phyloP scores from a whole-genome alignment of 2,797 vertebrate species.

The Lepus oiostolus region DNA sequence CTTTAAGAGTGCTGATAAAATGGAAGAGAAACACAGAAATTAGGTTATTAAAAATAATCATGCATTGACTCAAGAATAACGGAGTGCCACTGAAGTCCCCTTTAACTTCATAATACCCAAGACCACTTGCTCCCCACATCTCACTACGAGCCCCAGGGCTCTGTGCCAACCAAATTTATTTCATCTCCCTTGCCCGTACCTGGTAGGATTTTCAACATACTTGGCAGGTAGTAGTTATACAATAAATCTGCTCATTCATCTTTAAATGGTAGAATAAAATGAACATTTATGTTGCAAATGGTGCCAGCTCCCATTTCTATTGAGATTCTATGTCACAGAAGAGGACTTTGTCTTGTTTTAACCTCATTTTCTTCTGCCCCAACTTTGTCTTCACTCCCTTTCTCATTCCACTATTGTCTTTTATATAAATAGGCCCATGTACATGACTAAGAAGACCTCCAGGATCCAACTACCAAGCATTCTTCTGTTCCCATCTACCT shows the following conservation, averaged over 20 bases:
- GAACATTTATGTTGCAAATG: not conserved
- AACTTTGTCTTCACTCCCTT: not conserved
- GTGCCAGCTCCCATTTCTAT: not conserved
- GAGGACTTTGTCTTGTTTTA: not conserved
- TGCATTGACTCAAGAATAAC: not conserved
- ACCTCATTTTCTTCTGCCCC: not conserved
- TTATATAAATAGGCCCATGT: not conserved
- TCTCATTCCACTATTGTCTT: slow-evolving; percentile 10
- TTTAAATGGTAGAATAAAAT: not conserved
- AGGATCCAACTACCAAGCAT: not conserved
- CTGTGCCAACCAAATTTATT: not conserved
- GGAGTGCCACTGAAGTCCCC: not conserved
- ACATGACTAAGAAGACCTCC: not conserved
- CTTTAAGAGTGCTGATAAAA: not conserved
- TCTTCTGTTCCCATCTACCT: not conserved
- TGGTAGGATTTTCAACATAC: not conserved
- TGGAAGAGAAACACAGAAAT: not conserved
- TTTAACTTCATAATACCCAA: slow-evolving; percentile 4
- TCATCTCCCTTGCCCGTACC: not conserved
- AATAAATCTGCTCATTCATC: not conserved
- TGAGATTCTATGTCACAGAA: slow-evolving; percentile 28
- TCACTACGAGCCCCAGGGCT: not conserved
- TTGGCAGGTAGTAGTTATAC: not conserved
- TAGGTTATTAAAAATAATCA: slow-evolving; percentile 19
- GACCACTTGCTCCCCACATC: not conserved